Evolutionary conservation across 2,113 vertebrate species (phyloP), one percentile per base, ranked within the genome.

Genomic region (Microtus pennsylvanicus): DNA sequence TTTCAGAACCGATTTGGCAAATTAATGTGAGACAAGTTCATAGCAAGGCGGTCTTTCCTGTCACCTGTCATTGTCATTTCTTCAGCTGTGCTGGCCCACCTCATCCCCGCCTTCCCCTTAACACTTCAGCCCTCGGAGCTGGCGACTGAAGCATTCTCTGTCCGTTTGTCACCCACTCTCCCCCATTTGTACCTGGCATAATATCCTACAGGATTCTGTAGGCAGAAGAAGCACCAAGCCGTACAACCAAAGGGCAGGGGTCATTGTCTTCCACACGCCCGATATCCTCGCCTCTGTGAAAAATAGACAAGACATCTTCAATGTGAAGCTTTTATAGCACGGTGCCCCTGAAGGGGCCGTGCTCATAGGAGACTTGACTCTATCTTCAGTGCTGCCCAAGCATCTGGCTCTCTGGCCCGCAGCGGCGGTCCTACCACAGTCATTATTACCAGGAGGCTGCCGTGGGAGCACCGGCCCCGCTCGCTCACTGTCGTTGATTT

Each of bases 171-270:
- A 16, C 52, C 63, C 83, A 19, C 81, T 19, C 52, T 2, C 5
- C n/a, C 45, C 35, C 22, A 67, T 47, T 70, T 96, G 96, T 94
- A 98, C 97, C 97, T 97, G 96, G 63, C 77, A 95, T 35, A 96
- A 65, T 3, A 58, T 95, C 75, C 38, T 92, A 63, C 92, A 94
- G 82, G 97, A 96, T 28, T 95, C 95, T 24, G 69, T 94, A 16
- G 91, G 94, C 86, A 95, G 74, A 65, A 97, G 94, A 91, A 97
- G 95, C n/a, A 83, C 28, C 76, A 96, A 94, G 58, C 82, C 80
- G 82, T 3, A 95, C 22, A 97, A 61, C 89, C 93, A 69, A 87
- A 95, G 30, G 1, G 8, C 55, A 21, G 35, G 65, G n/a, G 55
- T 58, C 97, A 96, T 96, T 2, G 38, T 96, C 87, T 90, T 94